Percentiles rank a stretch among this genome's conserved stretches.
These are phyloP conservation scores for Loxodonta africana DNA, from an alignment of 2,113 vertebrate species.

Conservation along the genomic window DNA sequence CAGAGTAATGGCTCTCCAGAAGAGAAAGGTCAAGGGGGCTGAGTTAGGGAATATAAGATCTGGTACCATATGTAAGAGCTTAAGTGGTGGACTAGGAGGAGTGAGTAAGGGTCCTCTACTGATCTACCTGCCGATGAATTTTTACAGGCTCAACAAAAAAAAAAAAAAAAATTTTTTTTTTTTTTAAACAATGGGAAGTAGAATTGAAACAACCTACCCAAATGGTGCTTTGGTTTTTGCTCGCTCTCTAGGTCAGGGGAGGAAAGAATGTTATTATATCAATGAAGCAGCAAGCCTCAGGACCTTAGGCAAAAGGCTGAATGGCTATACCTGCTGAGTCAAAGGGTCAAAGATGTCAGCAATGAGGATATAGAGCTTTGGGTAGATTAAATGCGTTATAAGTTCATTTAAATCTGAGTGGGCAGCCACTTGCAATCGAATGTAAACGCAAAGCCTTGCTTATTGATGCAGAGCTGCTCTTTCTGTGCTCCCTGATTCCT, in stretches of 20 bases:
- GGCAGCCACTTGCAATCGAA: slow-evolving; percentile 4
- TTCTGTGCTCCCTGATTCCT: neutral
- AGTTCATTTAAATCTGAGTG: slow-evolving; percentile 28
- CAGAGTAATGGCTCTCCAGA: neutral
- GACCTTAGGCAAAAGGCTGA: neutral
- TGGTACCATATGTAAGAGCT: neutral
- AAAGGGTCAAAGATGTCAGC: neutral
- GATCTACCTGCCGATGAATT: neutral
- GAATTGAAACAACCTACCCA: slow-evolving; percentile 9
- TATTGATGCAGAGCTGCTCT: neutral
- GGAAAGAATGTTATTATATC: neutral
- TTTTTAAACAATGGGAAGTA: neutral
- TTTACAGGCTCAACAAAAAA: neutral
- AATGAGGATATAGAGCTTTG: neutral
- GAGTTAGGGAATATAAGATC: neutral
- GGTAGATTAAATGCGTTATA: neutral
- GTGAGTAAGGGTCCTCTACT: neutral
- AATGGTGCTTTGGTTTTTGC: slow-evolving; percentile 26
- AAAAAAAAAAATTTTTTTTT: too few relatives aligned
- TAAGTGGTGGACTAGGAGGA: neutral
- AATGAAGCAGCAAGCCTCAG: neutral
- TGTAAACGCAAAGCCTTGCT: neutral
- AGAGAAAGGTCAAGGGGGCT: neutral
- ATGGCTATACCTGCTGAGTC: slow-evolving; percentile 18
- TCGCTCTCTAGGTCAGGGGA: neutral